Evolutionary conservation across 1,140 invertebrate species (phyloP), one percentile per base, ranked within the genome.

Genomic region (Oedothorax gibbosus): DNA sequence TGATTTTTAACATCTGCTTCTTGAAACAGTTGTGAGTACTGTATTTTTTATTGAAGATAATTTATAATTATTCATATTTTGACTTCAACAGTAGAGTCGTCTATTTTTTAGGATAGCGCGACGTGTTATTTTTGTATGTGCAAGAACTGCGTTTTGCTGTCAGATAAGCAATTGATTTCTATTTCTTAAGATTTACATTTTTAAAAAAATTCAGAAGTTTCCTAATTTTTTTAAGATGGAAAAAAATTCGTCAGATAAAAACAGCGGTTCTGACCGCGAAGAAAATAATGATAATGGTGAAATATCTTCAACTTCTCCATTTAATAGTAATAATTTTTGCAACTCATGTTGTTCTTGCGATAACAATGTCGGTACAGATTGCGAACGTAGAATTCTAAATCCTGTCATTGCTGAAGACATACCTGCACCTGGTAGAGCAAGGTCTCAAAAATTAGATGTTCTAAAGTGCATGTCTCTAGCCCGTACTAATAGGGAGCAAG

Each of bases 271-370:
- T 10, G 78, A 81, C 50, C 71, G 65, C 60, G 78, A 50, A 1
- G 62, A 81, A 50, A 68, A 18, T 50, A 57, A 81, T 60, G 35
- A 53, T 12, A 50, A 18, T 49, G 65, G 10, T 53, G 65, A 81
- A 20, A 10, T 21, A 7, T 14, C 2, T 49, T 2, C 49, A 3
- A 6, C 49, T 35, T 15, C 3, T 75, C 49, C 49, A 18, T 50
- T 49, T 77, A 65, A 79, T 20, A 65, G 68, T 54, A 49, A 56
- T 50, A n/a, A 81, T 15, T 81, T 21, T 11, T 77, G 75, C 12
- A 53, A 21, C 7, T 81, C 65, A 12, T 81, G 78, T 18, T 81
- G 65, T 71, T 69, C 65, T 49, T 71, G 54, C 54, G 69, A 68
- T 50, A 57, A 15, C 18, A 35, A 56, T 60, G 56, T 11, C 9